phyloP scores from a whole-genome alignment of 2,113 vertebrate species.

The Sarotherodon lohbergeri region DNA sequence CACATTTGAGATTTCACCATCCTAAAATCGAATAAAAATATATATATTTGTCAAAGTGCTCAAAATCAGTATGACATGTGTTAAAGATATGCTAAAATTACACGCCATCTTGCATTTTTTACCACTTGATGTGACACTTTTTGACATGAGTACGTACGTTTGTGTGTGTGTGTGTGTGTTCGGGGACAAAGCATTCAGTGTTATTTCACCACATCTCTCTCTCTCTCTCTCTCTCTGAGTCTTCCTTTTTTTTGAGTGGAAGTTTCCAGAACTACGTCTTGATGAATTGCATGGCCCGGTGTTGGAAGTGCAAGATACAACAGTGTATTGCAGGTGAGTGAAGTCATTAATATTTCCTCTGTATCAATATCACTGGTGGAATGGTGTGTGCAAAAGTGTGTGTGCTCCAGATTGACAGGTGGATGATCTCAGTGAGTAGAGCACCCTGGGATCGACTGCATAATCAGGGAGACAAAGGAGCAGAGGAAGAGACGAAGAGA shows the following conservation, averaged over 20 bases:
- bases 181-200: constrained; percentile 30
- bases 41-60: not conserved
- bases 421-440: constrained; percentile 75
- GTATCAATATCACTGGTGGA: constrained; percentile 68
- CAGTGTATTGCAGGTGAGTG: constrained; percentile 69
- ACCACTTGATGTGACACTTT: constrained; percentile 39
- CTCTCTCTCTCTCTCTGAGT: not conserved
- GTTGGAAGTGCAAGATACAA: constrained; percentile 68
- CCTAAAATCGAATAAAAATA: not conserved
- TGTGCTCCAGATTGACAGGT: constrained; percentile 75
- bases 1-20: not conserved
- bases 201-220: constrained; percentile 42
- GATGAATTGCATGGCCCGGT: constrained; percentile 63
- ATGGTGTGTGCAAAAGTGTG: constrained; percentile 45
- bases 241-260: constrained; percentile 10
- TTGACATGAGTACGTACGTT: not conserved
- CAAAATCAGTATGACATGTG: constrained; percentile 7
- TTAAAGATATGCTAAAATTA: constrained; percentile 47
- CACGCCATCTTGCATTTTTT: constrained; percentile 54
- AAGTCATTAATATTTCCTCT: constrained; percentile 74
- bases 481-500: constrained; percentile 60
- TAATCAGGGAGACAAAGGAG: constrained; percentile 80
- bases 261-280: constrained; percentile 55
- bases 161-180: constrained; percentile 6
- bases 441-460: constrained; percentile 78